Evolutionary conservation across 1,140 invertebrate species (phyloP), one percentile per base, ranked within the genome.

Genomic region (Gyrodactylus salaris): DNA sequence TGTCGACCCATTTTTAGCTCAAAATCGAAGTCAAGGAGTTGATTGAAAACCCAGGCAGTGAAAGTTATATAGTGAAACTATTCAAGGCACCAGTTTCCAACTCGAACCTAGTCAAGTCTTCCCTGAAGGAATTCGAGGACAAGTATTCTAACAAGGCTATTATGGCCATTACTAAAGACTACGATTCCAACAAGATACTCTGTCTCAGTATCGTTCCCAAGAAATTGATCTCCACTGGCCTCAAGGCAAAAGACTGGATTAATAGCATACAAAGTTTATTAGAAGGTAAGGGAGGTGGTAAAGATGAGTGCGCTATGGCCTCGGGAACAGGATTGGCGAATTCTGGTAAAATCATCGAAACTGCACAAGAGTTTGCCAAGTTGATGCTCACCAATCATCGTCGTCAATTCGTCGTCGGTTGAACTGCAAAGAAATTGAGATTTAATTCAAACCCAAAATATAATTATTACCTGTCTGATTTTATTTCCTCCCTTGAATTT

Each of bases 161-260:
- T 54, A 54, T 54, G 34, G 34, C 34, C 34, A 54, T 54, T 54
- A 54, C 34, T n/a, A 54, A 54, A 54, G 34, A 54, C n/a, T 54
- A 54, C n/a, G 34, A 54, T n/a, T 54, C 34, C 7, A 54, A 54
- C 34, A 54, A 54, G 34, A 54, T 54, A 7, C n/a, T 54, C 7
- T 54, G 34, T n/a, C 7, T 54, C 34, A 16, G 7, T n/a, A 54
- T 54, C n/a, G 34, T 54, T 16, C 34, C 34, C 34, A 54, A n/a
- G 23, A 25, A 71, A 71, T 25, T 25, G 1, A 20, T 71, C 21
- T 24, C 7, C 20, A 1, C 70, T 1, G 25, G 23, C 26, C 25
- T 71, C 25, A 71, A 71, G 20, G 70, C 70, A 2, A 71, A 71
- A 25, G 25, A 71, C 1, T 71, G 70, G 70, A 71, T 71, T 24